phyloP scores from a whole-genome alignment of 2,888 invertebrate species.

The Nomada goodeniana region DNA sequence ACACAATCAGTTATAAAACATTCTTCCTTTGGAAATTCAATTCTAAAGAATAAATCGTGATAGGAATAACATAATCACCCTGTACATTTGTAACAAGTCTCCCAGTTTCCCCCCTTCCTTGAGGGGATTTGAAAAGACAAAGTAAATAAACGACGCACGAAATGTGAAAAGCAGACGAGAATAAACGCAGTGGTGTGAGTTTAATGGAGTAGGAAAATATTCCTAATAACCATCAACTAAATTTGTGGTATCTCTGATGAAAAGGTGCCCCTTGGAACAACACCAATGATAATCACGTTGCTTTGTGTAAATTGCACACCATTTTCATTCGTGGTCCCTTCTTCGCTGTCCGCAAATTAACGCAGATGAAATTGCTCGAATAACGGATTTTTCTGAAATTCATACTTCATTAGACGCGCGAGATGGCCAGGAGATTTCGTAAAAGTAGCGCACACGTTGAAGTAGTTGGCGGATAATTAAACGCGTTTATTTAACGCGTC shows the following conservation, averaged over 20 bases:
- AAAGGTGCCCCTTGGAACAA: conserved; percentile 30
- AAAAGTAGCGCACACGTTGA: conserved; percentile 7
- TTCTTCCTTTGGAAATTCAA: too few relatives aligned
- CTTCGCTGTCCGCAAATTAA: conserved; percentile 42
- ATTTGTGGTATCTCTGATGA: not conserved
- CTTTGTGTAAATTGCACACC: conserved; percentile 51
- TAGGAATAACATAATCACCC: too few relatives aligned
- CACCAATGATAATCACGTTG: conserved; percentile 55
- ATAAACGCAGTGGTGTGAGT: not conserved
- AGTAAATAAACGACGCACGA: not conserved
- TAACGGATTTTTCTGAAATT: conserved; percentile 5
- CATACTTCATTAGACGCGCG: conserved; percentile 32
- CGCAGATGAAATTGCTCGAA: conserved; percentile 48
- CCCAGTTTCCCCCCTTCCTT: too few relatives aligned
- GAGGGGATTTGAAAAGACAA: too few relatives aligned
- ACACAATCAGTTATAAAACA: too few relatives aligned
- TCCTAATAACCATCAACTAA: conserved; percentile 19
- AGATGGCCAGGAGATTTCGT: conserved; percentile 15
- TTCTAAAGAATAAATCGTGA: too few relatives aligned
- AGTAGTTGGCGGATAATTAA: conserved; percentile 15
- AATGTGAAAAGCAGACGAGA: not conserved
- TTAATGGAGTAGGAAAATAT: not conserved
- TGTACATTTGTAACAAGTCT: too few relatives aligned
- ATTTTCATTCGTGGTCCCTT: conserved; percentile 14
- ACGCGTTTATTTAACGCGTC: conserved; percentile 14